A percentile compares a stretch with the other conserved stretches of the same genome.
These are phyloP conservation scores for Trichogramma pretiosum DNA, from an alignment of 1,140 invertebrate genomes.

Conservation along the genomic window DNA sequence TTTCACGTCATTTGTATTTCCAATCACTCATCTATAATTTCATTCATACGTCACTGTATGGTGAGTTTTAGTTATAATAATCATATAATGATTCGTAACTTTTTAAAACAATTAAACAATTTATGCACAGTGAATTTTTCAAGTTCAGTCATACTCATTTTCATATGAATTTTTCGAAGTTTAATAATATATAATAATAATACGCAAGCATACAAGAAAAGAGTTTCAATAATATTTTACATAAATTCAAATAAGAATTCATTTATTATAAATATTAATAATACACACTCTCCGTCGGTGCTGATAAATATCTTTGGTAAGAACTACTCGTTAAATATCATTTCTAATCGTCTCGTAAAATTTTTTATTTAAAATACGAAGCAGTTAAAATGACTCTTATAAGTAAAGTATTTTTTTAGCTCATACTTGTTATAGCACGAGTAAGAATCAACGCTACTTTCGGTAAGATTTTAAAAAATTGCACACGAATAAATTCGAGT, in stretches of 20 bases:
- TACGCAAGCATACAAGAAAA: no score
- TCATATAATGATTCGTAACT: slow-evolving; percentile 17
- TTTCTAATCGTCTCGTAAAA: no score
- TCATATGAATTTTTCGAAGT: no score
- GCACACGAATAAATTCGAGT: neutral
- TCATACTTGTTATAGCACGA: slow-evolving; percentile 12
- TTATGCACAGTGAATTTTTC: no score
- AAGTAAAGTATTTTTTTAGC: neutral
- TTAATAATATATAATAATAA: no score
- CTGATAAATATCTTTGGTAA: slow-evolving; percentile 41
- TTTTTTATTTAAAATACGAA: no score
- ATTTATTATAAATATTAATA: no score
- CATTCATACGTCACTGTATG: slow-evolving; percentile 22
- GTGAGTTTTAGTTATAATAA: no score
- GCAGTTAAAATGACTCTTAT: no score
- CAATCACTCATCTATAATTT: slow-evolving; percentile 10
- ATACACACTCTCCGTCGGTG: no score
- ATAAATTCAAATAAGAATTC: slow-evolving; percentile 20
- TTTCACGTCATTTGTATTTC: slow-evolving; percentile 9
- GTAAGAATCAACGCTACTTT: slow-evolving; percentile 9
- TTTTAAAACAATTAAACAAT: no score
- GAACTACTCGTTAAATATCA: slow-evolving; percentile 45
- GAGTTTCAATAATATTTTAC: slow-evolving; percentile 27
- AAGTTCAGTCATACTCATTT: no score
- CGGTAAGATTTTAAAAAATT: slow-evolving; percentile 3